Evolutionary conservation across 2,113 vertebrate genomes (phyloP).

Genomic region (Hippopotamus amphibius): DNA sequence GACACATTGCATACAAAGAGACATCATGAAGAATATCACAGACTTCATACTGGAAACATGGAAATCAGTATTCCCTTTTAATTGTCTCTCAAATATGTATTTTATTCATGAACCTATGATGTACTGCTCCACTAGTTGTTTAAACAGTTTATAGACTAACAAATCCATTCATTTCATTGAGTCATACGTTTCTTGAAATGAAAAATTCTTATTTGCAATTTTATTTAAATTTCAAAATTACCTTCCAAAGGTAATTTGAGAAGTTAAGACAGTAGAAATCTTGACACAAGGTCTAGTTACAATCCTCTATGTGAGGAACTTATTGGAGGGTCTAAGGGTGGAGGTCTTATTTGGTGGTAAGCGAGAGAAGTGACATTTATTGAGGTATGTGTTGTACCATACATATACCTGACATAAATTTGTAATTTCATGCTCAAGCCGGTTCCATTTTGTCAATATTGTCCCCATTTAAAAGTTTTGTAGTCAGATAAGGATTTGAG

Average conservation of each 20-base stretch:
- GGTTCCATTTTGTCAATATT: neutral
- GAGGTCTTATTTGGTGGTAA: neutral
- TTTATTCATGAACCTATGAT: neutral
- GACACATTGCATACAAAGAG: neutral
- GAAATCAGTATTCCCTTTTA: neutral
- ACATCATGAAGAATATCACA: neutral
- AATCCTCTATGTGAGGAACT: neutral
- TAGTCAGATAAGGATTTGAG: neutral
- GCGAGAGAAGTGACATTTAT: neutral
- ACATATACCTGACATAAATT: neutral
- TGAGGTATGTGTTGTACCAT: neutral
- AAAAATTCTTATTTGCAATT: neutral
- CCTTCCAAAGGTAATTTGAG: neutral
- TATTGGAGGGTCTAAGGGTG: neutral
- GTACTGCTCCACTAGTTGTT: neutral
- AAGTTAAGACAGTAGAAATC: neutral
- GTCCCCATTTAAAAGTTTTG: neutral
- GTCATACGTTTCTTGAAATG: neutral
- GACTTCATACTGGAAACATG: neutral
- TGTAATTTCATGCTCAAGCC: neutral
- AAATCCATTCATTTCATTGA: neutral
- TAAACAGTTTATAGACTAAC: neutral
- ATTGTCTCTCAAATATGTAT: neutral
- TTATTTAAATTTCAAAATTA: neutral
- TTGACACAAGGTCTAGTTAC: neutral